These are phyloP conservation scores for Dioctria linearis DNA, from an alignment of 2,888 invertebrate species.

Conservation along the genomic window DNA sequence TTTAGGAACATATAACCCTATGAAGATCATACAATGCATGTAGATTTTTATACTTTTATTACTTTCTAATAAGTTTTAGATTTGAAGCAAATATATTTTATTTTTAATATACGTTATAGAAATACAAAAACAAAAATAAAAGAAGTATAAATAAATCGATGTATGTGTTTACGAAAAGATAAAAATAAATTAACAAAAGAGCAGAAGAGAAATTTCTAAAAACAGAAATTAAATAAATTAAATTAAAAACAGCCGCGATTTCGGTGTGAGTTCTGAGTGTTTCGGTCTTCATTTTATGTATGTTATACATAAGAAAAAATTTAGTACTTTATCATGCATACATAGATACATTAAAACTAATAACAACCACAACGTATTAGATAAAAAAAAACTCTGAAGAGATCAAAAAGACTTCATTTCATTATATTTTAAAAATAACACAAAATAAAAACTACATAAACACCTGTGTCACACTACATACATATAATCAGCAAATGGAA, in stretches of 20 bases:
- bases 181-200: not conserved
- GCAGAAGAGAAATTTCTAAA: constrained; percentile 28
- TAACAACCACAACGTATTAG: constrained; percentile 8
- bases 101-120: not conserved
- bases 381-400: constrained; percentile 34
- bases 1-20: constrained; percentile 38
- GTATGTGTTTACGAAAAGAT: constrained; percentile 30
- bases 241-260: not conserved
- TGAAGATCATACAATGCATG: constrained; percentile 30
- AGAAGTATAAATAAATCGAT: constrained; percentile 2
- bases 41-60: not conserved
- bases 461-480: not conserved
- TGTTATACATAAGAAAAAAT: not conserved
- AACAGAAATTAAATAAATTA: not conserved
- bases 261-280: not conserved
- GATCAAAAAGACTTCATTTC: constrained; percentile 50
- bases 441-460: not conserved
- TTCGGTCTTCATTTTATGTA: constrained; percentile 11
- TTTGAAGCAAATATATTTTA: not conserved
- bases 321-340: not conserved
- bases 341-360: not conserved
- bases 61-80: constrained; percentile 12
- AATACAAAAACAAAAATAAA: not conserved
- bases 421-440: not conserved
- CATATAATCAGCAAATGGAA: not conserved